Conservation (phyloP, 2,797 vertebrate species). For the Morelia viridis region DNA sequence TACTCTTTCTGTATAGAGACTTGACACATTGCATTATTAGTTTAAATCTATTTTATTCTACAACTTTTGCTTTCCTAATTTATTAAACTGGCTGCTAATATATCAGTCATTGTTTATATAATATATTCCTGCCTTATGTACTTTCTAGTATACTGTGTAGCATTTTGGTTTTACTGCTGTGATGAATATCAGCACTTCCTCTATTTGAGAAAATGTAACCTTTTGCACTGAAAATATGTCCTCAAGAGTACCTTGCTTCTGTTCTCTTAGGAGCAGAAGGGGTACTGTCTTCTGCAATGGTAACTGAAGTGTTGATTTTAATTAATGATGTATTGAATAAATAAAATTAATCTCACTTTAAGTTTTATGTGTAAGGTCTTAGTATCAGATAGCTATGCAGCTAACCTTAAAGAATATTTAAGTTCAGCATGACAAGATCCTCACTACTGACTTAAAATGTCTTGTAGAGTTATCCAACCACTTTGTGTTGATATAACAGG, state of each 20-base stretch:
- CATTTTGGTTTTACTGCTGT: neutral
- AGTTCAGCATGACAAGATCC: neutral
- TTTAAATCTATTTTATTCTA: neutral
- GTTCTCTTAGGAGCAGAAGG: neutral
- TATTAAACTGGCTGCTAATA: neutral
- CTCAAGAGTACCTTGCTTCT: neutral
- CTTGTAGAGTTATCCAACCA: neutral
- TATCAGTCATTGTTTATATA: neutral
- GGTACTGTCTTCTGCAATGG: neutral
- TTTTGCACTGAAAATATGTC: neutral
- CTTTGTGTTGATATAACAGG: neutral
- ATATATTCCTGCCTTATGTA: neutral
- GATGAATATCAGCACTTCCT: neutral
- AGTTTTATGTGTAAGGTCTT: neutral
- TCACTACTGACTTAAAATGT: neutral
- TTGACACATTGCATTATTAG: neutral
- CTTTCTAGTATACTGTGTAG: neutral
- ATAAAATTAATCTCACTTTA: neutral
- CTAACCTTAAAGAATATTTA: neutral
- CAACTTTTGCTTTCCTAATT: neutral
- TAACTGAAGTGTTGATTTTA: neutral
- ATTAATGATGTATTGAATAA: neutral
- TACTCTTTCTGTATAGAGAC: neutral
- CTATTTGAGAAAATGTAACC: neutral
- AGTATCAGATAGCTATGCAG: neutral